Conservation (phyloP, 92 coral and sea anemone species). For the Virgularia gustaviana region DNA sequence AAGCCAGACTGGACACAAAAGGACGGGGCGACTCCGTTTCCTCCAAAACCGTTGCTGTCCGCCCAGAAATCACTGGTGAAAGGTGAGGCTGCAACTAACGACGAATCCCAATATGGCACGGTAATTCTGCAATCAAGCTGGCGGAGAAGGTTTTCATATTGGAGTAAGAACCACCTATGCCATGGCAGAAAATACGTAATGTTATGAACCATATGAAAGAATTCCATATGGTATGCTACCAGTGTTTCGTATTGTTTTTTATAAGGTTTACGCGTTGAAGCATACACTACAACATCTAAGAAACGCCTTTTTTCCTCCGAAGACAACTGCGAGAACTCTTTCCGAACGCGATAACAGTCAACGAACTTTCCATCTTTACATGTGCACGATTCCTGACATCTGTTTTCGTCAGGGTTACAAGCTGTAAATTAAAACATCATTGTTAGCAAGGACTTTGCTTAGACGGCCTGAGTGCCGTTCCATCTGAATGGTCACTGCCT, state of each 20-base stretch:
- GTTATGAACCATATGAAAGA: constrained; percentile 57
- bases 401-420: too few relatives aligned
- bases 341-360: constrained; percentile 25
- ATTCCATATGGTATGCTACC: neutral
- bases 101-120: constrained; percentile 80
- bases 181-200: constrained; percentile 62
- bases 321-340: constrained; percentile 17
- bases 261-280: constrained; percentile 9
- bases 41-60: constrained; percentile 24
- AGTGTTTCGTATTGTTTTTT: constrained; percentile 20
- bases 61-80: constrained; percentile 23
- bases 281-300: constrained; percentile 6
- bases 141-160: constrained; percentile 79
- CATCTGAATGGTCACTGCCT: too few relatives aligned
- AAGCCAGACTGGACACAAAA: constrained; percentile 29
- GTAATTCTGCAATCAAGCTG: constrained; percentile 67
- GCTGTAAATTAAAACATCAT: too few relatives aligned
- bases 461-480: too few relatives aligned
- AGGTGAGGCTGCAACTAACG: constrained; percentile 12
- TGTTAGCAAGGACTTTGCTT: too few relatives aligned
- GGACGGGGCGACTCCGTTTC: constrained; percentile 11
- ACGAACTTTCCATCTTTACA: constrained; percentile 17
- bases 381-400: constrained; percentile 19
- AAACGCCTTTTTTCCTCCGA: constrained; percentile 21
- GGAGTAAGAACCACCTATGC: constrained; percentile 78